Conservation (phyloP, 2,797 vertebrate species). For the Coregonus ussuriensis region DNA sequence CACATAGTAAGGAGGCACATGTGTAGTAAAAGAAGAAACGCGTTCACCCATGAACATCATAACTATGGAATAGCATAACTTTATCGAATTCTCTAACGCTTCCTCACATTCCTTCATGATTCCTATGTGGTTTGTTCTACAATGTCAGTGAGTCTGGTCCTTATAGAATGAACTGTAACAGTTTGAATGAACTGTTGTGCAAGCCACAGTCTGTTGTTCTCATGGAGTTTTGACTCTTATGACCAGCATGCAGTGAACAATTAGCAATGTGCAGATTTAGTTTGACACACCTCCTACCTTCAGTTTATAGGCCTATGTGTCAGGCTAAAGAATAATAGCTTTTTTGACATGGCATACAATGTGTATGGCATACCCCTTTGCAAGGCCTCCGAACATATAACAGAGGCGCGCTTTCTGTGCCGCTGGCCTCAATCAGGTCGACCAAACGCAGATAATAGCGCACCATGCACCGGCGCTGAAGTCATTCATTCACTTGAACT, state of each 20-base stretch:
- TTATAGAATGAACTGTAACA: background rate
- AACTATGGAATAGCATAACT: constrained; percentile 4
- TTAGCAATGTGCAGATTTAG: background rate
- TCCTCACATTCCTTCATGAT: background rate
- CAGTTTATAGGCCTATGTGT: background rate
- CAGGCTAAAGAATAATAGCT: background rate
- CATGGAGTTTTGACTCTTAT: background rate
- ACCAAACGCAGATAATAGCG: no score
- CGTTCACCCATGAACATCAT: constrained; percentile 34
- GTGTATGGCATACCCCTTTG: no score
- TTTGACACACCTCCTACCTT: background rate
- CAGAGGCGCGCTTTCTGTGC: no score
- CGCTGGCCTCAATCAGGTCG: no score
- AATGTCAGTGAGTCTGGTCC: background rate
- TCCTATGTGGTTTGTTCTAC: constrained; percentile 8
- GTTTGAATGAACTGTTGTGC: background rate
- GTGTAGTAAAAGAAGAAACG: constrained; percentile 13
- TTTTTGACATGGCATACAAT: background rate
- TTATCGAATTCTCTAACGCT: constrained; percentile 14
- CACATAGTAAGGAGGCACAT: constrained; percentile 20
- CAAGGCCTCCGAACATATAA: no score
- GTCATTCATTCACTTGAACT: no score
- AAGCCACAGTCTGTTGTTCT: background rate
- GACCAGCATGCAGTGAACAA: background rate
- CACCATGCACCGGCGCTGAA: no score